phyloP scores from a whole-genome alignment of 2,797 vertebrate species.

The Sardinella longiceps region DNA sequence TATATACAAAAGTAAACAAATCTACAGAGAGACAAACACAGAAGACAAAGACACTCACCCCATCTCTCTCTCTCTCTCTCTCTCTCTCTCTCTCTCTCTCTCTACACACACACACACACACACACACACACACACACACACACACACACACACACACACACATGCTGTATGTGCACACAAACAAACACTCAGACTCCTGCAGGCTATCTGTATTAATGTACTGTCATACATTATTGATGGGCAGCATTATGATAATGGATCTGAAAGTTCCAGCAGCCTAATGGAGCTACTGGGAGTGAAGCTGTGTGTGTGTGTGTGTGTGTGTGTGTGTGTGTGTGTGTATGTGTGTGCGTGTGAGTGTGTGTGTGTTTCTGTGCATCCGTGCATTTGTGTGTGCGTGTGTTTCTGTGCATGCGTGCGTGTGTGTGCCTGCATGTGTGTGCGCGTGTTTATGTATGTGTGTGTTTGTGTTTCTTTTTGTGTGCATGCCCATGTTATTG shows the following conservation, averaged over 20 bases:
- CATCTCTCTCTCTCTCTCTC: no score
- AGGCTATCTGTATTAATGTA: slow-evolving; percentile 76
- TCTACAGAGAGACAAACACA: not conserved
- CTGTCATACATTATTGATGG: slow-evolving; percentile 83
- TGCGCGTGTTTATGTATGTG: not conserved
- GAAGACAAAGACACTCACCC: not conserved
- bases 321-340: slow-evolving; percentile 28
- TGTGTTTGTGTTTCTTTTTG: no score
- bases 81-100: no score
- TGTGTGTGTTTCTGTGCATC: not conserved
- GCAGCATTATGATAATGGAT: slow-evolving; percentile 81
- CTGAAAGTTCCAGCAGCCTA: slow-evolving; percentile 61
- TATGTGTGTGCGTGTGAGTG: not conserved
- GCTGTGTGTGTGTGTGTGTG: not conserved
- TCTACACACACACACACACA: no score
- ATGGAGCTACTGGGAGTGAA: slow-evolving; percentile 40
- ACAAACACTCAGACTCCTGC: slow-evolving; percentile 23
- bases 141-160: no score
- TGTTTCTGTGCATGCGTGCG: not conserved
- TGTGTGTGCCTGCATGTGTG: not conserved
- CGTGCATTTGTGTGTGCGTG: not conserved
- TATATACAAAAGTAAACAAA: not conserved
- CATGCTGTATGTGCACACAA: no score
- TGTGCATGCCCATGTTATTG: no score
- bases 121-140: no score